Base-by-base conservation (phyloP, 2,113 vertebrate genomes). In the Hiodon alosoides region DNA sequence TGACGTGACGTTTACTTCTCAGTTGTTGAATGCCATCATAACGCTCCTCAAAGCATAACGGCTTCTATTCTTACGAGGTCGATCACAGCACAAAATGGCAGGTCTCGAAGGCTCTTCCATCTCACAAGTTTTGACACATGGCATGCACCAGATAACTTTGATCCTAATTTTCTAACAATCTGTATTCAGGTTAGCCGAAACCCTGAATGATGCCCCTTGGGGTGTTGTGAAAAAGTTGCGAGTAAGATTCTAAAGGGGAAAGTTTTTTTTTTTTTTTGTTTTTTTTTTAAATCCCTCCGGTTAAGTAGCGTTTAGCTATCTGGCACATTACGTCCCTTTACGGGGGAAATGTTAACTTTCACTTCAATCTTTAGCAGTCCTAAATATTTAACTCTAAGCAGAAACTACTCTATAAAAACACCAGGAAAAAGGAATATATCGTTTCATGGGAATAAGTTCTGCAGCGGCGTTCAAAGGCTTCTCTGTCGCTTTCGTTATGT, bases 21-120 rank as follows among this genome's bases (percentile, higher is more conserved):
- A 85, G 84, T 85, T 81, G 87, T 83, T 83, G 89, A 87, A 91
- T 89, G 89, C 87, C 88, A 89, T 82, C 87, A 88, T 76, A 85
- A 85, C 86, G 90, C 83, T 91, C 87, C 86, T 90, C 88, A 80
- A 83, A 90, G 91, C 89, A 85, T 83, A 87, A 85, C 81, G 84
- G 86, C 81, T 85, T 86, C 87, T 85, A 88, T 90, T 89, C 89
- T 87, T 87, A 83, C 87, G 89, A 92, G 93, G 93, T 93, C 90
- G 90, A 89, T 87, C 90, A 87, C 87, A 86, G 90, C 91, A 94
- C 95, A 96, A 97, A 93, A 96, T 96, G 95, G 94, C 95, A 95
- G 93, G 92, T 93, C 93, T 90, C 91, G 76, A 85, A 89, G 89
- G 92, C 91, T 90, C 88, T 87, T 81, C 91, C 88, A 91, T 87